Evolutionary conservation across 2,888 invertebrate species (phyloP).

Genomic region (Habroteleia sp.): DNA sequence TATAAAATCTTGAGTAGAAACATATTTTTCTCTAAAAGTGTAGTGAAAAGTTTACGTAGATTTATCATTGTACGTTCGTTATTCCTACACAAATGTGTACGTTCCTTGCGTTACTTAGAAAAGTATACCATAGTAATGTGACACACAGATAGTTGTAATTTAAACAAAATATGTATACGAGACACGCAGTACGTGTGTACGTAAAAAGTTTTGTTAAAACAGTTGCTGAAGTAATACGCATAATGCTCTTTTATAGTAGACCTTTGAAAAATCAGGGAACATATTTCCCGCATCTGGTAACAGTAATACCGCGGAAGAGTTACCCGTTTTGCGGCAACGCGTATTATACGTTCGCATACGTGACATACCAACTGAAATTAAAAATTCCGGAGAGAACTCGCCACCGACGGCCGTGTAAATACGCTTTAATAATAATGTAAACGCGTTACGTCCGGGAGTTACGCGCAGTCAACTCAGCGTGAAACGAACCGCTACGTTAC

Average conservation of each 20-base stretch:
- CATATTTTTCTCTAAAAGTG: no score
- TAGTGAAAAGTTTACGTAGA: no score
- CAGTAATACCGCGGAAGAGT: slow-evolving; percentile 9
- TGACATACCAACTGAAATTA: slow-evolving; percentile 69
- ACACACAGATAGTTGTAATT: no score
- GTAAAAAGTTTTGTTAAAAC: no score
- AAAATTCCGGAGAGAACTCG: slow-evolving; percentile 72
- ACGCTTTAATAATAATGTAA: slow-evolving; percentile 78
- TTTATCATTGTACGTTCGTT: no score
- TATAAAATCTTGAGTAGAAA: no score
- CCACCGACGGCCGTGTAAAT: slow-evolving; percentile 74
- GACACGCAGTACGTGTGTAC: no score
- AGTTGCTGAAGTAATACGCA: no score
- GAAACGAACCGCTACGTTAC: slow-evolving; percentile 61
- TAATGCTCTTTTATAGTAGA: background rate
- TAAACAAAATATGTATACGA: no score
- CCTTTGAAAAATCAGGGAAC: background rate
- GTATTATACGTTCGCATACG: slow-evolving; percentile 38
- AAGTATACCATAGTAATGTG: no score
- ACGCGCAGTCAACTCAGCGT: slow-evolving; percentile 59
- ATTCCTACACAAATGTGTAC: no score
- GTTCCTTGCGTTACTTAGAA: no score
- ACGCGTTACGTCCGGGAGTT: slow-evolving; percentile 67
- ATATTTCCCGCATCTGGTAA: background rate
- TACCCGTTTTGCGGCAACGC: slow-evolving; percentile 20